Conservation (phyloP, 2,113 vertebrate genomes). For the Sander lucioperca region DNA sequence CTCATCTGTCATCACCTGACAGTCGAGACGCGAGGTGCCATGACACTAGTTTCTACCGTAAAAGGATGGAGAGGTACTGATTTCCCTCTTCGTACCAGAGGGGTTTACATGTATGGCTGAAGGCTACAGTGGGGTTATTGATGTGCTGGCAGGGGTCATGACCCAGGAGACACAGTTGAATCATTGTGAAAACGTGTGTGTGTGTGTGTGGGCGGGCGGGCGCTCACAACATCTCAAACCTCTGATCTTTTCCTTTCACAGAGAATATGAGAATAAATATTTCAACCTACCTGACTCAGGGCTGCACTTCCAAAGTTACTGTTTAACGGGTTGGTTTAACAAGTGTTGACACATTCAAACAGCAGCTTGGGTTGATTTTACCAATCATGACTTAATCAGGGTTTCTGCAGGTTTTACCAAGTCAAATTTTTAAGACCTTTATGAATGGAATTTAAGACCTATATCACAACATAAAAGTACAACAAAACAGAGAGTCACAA, state of each 20-base stretch:
- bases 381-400: background rate
- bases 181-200: constrained; percentile 39
- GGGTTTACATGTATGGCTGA: constrained; percentile 30
- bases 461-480: too few species aligned
- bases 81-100: constrained; percentile 37
- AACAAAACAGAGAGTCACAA: too few species aligned
- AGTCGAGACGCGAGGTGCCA: constrained; percentile 53
- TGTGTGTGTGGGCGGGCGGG: constrained; percentile 9
- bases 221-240: constrained; percentile 19
- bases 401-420: too few species aligned
- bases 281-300: background rate
- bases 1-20: constrained; percentile 75
- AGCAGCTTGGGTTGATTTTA: background rate
- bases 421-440: too few species aligned
- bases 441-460: too few species aligned
- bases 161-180: constrained; percentile 46
- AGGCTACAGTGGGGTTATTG: constrained; percentile 48
- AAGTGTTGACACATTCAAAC: background rate
- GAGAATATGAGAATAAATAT: background rate
- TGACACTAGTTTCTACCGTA: constrained; percentile 72
- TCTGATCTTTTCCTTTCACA: constrained; percentile 34
- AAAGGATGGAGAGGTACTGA: constrained; percentile 57
- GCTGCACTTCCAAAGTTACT: background rate
- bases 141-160: constrained; percentile 53
- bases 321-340: background rate